Percentiles rank a stretch among this genome's conserved stretches.
Conservation (phyloP, 2,888 invertebrate species). For the Adelphocoris suturalis region DNA sequence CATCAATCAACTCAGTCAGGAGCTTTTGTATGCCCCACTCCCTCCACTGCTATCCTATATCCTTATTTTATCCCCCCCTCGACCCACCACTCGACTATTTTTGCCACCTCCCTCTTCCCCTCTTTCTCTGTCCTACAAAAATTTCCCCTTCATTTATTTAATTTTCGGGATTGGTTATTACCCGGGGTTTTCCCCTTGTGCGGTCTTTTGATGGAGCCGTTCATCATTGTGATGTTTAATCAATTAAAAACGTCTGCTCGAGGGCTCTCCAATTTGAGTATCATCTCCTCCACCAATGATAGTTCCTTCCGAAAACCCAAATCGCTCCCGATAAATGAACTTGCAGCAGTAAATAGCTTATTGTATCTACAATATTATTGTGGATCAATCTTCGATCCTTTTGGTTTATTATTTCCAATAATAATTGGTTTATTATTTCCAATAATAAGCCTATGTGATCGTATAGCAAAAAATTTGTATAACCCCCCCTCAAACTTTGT, state of each 20-base stretch:
- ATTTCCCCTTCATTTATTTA: slow-evolving; percentile 47
- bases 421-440: no score
- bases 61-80: slow-evolving; percentile 32
- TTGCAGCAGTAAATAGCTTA: no score
- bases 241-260: slow-evolving; percentile 37
- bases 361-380: no score
- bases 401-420: no score
- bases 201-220: slow-evolving; percentile 18
- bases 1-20: slow-evolving; percentile 68
- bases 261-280: neutral
- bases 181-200: slow-evolving; percentile 18
- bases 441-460: no score
- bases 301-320: no score
- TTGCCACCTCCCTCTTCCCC: neutral
- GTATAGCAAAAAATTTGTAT: no score
- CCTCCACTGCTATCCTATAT: neutral
- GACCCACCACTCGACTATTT: neutral
- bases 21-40: slow-evolving; percentile 56
- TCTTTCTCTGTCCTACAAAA: neutral
- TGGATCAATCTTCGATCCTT: no score
- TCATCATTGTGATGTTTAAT: slow-evolving; percentile 49
- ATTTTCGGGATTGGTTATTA: slow-evolving; percentile 45
- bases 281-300: no score
- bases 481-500: no score
- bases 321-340: no score